phyloP scores from a whole-genome alignment of 2,888 invertebrate genomes.

The Pachycephus smyrnensis region DNA sequence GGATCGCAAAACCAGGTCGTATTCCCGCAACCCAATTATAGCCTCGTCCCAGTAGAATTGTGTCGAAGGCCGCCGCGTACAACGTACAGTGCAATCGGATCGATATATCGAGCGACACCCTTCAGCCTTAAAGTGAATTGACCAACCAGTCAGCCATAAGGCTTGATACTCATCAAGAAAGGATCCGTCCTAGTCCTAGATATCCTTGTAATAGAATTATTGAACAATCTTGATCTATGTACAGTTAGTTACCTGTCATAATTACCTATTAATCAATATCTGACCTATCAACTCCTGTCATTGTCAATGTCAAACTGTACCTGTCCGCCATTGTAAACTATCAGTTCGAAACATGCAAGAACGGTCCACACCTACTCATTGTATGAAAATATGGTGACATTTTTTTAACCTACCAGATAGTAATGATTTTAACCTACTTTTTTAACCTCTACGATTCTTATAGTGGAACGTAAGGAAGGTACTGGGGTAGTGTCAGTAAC shows the following conservation, averaged over 20 bases:
- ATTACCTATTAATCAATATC: neutral
- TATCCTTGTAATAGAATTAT: neutral
- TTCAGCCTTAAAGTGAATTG: neutral
- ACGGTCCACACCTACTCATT: neutral
- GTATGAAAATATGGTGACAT: neutral
- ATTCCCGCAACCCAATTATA: neutral
- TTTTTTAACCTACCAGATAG: neutral
- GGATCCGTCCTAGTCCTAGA: neutral
- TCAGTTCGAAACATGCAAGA: neutral
- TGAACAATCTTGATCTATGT: neutral
- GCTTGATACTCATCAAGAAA: neutral
- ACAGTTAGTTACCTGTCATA: neutral
- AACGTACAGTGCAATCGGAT: neutral
- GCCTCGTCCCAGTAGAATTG: neutral
- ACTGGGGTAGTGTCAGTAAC: neutral
- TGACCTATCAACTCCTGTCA: neutral
- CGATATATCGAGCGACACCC: neutral
- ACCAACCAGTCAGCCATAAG: neutral
- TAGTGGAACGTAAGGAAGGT: neutral
- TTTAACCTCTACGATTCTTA: neutral
- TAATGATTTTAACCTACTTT: neutral
- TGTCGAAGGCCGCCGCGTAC: neutral
- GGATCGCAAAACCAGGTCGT: neutral
- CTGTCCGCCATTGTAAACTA: neutral
- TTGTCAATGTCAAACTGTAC: neutral